A percentile compares a stretch with the other conserved stretches of the same genome.
phyloP scores from a whole-genome alignment of 2,888 invertebrate genomes.

The Frankliniella intonsa region DNA sequence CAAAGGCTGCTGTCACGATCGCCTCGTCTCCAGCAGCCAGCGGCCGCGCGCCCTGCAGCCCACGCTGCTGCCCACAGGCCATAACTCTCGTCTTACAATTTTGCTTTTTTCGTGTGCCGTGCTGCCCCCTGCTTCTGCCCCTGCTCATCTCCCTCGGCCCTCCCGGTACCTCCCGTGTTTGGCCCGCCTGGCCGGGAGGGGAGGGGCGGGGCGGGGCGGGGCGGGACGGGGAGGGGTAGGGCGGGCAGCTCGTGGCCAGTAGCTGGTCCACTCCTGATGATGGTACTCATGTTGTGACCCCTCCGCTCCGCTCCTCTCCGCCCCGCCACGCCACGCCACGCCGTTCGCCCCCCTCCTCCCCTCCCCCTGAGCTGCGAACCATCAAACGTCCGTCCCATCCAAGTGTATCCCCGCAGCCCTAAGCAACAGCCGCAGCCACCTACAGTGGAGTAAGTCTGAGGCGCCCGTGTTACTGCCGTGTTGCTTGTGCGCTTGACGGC shows the following conservation, averaged over 20 bases:
- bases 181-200: too few relatives aligned
- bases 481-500: too few relatives aligned
- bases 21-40: background rate
- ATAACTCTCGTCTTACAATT: constrained; percentile 1
- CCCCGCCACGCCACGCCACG: background rate
- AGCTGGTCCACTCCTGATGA: background rate
- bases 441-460: too few relatives aligned
- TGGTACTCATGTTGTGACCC: background rate
- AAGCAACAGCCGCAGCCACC: too few relatives aligned
- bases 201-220: too few relatives aligned
- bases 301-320: background rate
- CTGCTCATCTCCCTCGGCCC: background rate
- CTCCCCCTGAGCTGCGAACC: background rate
- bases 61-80: background rate
- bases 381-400: too few relatives aligned
- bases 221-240: too few relatives aligned
- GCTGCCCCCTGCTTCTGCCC: background rate
- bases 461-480: too few relatives aligned
- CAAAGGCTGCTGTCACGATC: too few relatives aligned
- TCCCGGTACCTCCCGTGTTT: too few relatives aligned
- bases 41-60: background rate
- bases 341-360: background rate
- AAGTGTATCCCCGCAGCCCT: too few relatives aligned
- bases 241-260: background rate
- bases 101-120: background rate